Evolutionary conservation across 2,113 vertebrate genomes (phyloP).

Genomic region (Tetrax tetrax): DNA sequence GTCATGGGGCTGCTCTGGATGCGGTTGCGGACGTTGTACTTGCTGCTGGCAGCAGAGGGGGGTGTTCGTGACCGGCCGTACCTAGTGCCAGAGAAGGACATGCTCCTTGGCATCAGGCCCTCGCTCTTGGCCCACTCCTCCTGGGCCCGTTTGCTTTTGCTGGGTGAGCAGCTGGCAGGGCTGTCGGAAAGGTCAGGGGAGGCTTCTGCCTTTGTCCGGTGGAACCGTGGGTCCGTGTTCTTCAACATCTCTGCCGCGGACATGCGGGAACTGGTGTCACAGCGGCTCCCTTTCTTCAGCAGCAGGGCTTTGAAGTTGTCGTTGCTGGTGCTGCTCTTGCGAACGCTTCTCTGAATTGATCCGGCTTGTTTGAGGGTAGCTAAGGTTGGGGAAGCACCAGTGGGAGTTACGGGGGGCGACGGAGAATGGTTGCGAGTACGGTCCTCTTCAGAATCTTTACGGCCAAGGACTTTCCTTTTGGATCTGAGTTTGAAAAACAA

Average conservation of each 20-base stretch:
- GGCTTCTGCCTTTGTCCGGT: slow-evolving; percentile 79
- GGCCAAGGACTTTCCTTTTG: slow-evolving; percentile 95
- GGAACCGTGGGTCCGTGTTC: slow-evolving; percentile 89
- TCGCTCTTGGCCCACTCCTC: slow-evolving; percentile 91
- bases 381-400: slow-evolving; percentile 73
- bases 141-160: slow-evolving; percentile 77
- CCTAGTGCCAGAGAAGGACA: slow-evolving; percentile 81
- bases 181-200: slow-evolving; percentile 66
- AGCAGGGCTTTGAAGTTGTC: slow-evolving; percentile 99
- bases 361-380: slow-evolving; percentile 80
- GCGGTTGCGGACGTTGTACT: slow-evolving; percentile 89
- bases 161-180: slow-evolving; percentile 72
- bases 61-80: slow-evolving; percentile 90
- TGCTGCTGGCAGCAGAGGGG: slow-evolving; percentile 95
- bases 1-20: slow-evolving; percentile 99
- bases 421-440: slow-evolving; percentile 79
- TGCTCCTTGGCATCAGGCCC: slow-evolving; percentile 81
- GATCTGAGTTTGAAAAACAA: slow-evolving; percentile 79
- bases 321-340: slow-evolving; percentile 94
- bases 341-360: slow-evolving; percentile 90
- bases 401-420: slow-evolving; percentile 90
- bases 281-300: slow-evolving; percentile 92
- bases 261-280: slow-evolving; percentile 92
- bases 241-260: slow-evolving; percentile 95
- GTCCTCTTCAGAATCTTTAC: slow-evolving; percentile 94